Percentiles rank a stretch among this genome's conserved stretches.
Conservation (phyloP, 23 tunicate genomes). For the Trididemnum nubilum region DNA sequence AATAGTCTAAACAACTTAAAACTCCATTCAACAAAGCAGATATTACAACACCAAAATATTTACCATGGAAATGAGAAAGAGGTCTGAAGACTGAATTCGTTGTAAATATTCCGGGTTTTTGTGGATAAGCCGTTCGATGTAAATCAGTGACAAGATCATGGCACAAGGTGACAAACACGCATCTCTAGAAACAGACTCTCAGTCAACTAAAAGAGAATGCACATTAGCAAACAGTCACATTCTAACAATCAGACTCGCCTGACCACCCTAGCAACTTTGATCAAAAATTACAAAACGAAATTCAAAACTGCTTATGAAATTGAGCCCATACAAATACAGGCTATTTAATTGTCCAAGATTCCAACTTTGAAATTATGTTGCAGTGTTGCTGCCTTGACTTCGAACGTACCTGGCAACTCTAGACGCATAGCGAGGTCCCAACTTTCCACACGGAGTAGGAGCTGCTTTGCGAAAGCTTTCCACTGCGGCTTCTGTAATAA, state of each 20-base stretch:
- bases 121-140: conserved; percentile 78
- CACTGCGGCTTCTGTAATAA: conserved; percentile 68
- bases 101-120: conserved; percentile 84
- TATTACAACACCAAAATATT: too few species aligned
- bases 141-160: conserved; percentile 80
- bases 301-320: not conserved
- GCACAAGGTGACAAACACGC: conserved; percentile 95
- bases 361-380: too few species aligned
- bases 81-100: conserved; percentile 84
- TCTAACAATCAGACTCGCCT: too few species aligned
- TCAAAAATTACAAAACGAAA: not conserved
- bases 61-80: conserved; percentile 95
- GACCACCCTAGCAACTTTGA: not conserved
- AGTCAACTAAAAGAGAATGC: too few species aligned
- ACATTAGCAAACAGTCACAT: too few species aligned
- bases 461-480: conserved; percentile 81
- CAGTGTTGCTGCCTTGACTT: too few species aligned
- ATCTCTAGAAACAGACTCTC: conserved; percentile 52
- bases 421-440: conserved; percentile 92
- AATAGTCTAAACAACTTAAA: too few species aligned
- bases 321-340: too few species aligned
- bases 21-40: too few species aligned
- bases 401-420: conserved; percentile 77
- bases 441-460: conserved; percentile 80
- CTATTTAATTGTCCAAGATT: too few species aligned